Evolutionary conservation across 2,797 vertebrate genomes (phyloP).

Genomic region (Parambassis ranga): DNA sequence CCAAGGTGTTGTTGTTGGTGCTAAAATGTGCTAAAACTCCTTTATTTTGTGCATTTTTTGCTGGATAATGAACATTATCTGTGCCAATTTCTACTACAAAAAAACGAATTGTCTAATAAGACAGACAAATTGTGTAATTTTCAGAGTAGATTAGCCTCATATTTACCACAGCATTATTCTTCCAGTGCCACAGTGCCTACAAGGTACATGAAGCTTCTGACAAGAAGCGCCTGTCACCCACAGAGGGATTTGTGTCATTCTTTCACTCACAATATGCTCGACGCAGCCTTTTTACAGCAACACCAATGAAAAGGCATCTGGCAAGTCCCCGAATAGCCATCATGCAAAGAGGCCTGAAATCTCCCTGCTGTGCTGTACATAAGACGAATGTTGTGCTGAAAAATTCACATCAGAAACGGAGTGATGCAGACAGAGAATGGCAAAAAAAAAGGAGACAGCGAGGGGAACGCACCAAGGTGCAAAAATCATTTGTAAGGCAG

Average conservation of each 20-base stretch:
- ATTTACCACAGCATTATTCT: background rate
- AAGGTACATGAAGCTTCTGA: background rate
- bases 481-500: background rate
- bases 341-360: conserved; percentile 20
- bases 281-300: conserved; percentile 12
- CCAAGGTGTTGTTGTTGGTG: no score
- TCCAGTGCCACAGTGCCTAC: background rate
- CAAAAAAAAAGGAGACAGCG: conserved; percentile 18
- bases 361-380: background rate
- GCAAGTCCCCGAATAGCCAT: conserved; percentile 39
- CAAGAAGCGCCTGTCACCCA: background rate
- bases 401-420: conserved; percentile 32
- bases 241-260: conserved; percentile 31
- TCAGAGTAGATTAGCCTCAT: background rate
- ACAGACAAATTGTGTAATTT: no score
- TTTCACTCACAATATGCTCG: conserved; percentile 16
- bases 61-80: background rate
- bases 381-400: conserved; percentile 26
- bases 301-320: conserved; percentile 11
- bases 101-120: no score
- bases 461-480: background rate
- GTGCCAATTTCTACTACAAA: no score
- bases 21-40: no score
- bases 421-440: background rate
- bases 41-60: no score